Percentiles rank a stretch among this genome's conserved stretches.
Evolutionary conservation across 2,113 vertebrate species (phyloP).

Genomic region (Heptranchias perlo): DNA sequence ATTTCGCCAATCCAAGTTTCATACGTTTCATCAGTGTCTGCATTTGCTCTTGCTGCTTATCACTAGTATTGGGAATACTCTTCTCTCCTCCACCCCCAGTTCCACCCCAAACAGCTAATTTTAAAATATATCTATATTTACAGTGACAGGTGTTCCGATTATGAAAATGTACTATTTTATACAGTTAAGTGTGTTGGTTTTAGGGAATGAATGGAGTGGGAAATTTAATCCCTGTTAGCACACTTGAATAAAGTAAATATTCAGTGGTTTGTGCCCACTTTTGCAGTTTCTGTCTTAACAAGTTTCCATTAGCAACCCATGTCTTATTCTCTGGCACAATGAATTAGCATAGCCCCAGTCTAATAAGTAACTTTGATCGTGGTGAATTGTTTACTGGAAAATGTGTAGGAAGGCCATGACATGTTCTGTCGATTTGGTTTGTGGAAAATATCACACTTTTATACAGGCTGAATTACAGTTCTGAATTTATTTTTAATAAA

Average conservation of each 20-base stretch:
- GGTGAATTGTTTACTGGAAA: neutral
- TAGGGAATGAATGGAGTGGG: neutral
- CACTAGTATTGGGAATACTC: neutral
- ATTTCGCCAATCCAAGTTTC: neutral
- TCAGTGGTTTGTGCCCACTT: neutral
- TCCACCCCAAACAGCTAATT: neutral
- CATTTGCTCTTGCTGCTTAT: neutral
- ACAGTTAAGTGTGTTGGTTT: neutral
- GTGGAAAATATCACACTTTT: neutral
- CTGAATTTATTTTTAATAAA: neutral
- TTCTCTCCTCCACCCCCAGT: neutral
- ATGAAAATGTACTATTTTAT: neutral
- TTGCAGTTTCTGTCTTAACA: neutral
- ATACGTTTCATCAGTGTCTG: neutral
- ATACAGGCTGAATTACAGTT: neutral
- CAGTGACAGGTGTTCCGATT: neutral
- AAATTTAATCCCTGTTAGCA: neutral
- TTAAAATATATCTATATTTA: neutral
- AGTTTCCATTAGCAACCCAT: neutral
- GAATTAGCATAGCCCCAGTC: neutral
- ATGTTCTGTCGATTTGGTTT: no score
- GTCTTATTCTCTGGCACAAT: neutral
- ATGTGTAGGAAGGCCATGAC: neutral
- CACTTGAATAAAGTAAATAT: neutral
- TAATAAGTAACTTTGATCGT: neutral